These are phyloP conservation scores for Neodon shergylaensis DNA, from an alignment of 2,113 vertebrate species.

Conservation along the genomic window DNA sequence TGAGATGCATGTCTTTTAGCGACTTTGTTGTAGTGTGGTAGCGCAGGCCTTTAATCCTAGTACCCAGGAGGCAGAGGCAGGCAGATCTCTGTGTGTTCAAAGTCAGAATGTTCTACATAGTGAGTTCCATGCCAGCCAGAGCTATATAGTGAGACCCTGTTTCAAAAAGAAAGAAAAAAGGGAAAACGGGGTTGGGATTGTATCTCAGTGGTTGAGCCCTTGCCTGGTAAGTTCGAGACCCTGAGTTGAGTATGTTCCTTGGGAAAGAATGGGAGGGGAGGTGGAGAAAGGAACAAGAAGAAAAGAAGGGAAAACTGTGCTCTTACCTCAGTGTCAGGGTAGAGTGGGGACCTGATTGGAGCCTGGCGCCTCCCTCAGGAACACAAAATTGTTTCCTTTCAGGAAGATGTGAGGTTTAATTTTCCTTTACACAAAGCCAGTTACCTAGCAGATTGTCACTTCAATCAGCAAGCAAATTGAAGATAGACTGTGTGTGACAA, in stretches of 20 bases:
- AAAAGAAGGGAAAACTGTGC: not conserved
- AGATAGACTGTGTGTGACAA: not conserved
- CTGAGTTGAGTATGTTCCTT: not conserved
- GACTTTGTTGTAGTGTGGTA: not conserved
- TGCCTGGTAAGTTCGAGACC: not conserved
- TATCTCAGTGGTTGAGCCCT: not conserved
- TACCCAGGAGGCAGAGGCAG: not conserved
- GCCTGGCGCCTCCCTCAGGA: not conserved
- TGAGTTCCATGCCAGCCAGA: not conserved
- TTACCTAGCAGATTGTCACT: not conserved
- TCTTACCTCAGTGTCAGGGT: not conserved
- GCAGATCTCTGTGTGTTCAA: not conserved
- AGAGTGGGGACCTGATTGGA: not conserved
- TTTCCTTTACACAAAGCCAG: not conserved
- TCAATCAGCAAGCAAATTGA: not conserved
- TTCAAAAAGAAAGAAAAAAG: not conserved
- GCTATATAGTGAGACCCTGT: not conserved
- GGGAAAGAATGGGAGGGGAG: not conserved
- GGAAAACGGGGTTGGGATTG: not conserved
- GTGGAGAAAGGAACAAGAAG: too few species aligned
- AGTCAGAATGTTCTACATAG: not conserved
- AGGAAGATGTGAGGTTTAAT: not conserved
- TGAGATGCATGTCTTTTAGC: not conserved
- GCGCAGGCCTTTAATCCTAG: not conserved
- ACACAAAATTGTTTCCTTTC: not conserved